Base-by-base conservation (phyloP, 1,140 invertebrate genomes). In the Rhizoglyphus robini region DNA sequence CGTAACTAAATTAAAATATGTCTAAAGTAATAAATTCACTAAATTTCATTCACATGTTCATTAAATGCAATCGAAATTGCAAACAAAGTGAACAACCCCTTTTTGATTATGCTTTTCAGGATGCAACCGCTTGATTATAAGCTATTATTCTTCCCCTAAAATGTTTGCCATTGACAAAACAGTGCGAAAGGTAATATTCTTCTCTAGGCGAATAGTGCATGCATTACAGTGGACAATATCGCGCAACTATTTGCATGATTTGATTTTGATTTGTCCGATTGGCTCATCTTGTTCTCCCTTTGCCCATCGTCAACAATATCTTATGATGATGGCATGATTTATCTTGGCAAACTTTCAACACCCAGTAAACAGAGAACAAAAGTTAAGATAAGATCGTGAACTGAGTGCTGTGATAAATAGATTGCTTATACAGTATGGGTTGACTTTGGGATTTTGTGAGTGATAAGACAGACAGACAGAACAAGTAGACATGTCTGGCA, bases 401-500 rank as follows among this genome's bases (percentile, higher is more conserved):
- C n/a, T n/a, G n/a, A n/a, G n/a, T n/a, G n/a, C n/a, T n/a, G n/a
- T n/a, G n/a, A n/a, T n/a, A n/a, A n/a, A n/a, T n/a, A n/a, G n/a
- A n/a, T n/a, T n/a, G n/a, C n/a, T n/a, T n/a, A n/a, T n/a, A n/a
- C n/a, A n/a, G n/a, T n/a, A n/a, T n/a, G n/a, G n/a, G n/a, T n/a
- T n/a, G n/a, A n/a, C n/a, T n/a, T n/a, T 41, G 36, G 36, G 8
- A 8, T 41, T 41, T 41, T 18, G 36, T 41, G 8, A 8, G 8
- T 11, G 18, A 8, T 8, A 41, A 11, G 18, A 11, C 36, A 41
- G 36, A 11, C 18, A 11, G 36, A 8, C 36, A 41, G 36, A 11
- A 41, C 51, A 54, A 8, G 8, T 54, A 54, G 51, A 54, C 51
- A 54, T 54, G 51, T 54, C 51, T 54, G 51, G 51, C 20, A 54